Evolutionary conservation across 1,140 invertebrate genomes (phyloP).

Genomic region (Conus betulinus): DNA sequence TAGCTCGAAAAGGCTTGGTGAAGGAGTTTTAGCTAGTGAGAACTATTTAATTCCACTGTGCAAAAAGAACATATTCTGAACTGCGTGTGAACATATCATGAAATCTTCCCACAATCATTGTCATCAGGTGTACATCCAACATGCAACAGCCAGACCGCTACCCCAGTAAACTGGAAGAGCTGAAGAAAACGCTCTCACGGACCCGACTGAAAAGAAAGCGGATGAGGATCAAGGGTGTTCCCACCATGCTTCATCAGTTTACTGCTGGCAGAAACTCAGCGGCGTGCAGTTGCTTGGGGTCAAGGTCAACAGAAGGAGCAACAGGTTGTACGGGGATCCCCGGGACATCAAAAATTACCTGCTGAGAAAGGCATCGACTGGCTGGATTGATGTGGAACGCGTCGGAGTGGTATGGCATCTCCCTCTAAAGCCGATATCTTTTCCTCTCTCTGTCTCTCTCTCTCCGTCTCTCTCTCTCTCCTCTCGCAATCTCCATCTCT

Average conservation of each 20-base stretch:
- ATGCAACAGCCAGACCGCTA: conserved; percentile 60
- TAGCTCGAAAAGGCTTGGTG: no score
- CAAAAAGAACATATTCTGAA: no score
- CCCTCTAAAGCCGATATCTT: neutral
- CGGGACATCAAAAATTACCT: conserved; percentile 68
- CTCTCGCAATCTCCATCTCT: neutral
- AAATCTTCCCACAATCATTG: no score
- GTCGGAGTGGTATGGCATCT: conserved; percentile 62
- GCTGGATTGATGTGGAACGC: conserved; percentile 74
- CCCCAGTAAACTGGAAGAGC: conserved; percentile 62
- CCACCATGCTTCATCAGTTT: conserved; percentile 72
- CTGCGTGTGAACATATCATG: no score
- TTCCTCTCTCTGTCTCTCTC: neutral
- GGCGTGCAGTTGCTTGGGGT: conserved; percentile 67
- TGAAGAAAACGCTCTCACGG: conserved; percentile 52
- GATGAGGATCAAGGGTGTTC: conserved; percentile 27
- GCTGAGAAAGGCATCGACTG: conserved; percentile 65
- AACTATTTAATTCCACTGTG: no score
- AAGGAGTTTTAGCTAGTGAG: no score
- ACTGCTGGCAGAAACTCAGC: conserved; percentile 73
- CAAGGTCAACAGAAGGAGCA: conserved; percentile 53
- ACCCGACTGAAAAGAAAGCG: conserved; percentile 48
- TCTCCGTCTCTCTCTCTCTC: conserved; percentile 23
- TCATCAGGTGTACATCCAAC: conserved; percentile 65
- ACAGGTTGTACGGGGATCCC: conserved; percentile 71